Base-by-base conservation (phyloP, 2,888 invertebrate species). In the Diaprepes abbreviatus region DNA sequence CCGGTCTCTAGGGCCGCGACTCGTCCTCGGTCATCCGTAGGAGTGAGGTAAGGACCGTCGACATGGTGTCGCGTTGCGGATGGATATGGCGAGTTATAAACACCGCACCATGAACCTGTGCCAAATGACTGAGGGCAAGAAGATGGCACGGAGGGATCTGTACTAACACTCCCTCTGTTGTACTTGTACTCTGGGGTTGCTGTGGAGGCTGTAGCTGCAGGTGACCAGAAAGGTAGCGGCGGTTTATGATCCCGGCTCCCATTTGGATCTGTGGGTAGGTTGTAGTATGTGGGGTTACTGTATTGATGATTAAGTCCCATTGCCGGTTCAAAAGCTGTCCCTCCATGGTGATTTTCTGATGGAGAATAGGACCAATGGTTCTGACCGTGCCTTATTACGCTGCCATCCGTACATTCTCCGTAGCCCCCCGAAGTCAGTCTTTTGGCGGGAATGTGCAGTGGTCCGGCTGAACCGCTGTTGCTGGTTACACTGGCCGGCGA, bases 391-490 rank as follows among this genome's bases (percentile, higher is more conserved):
- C 93, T 87, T 80, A 93, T 93, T 79, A 93, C 93, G 48, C 92
- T 63, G 12, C 54, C 60, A 40, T 73, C 58, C 89, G 89, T 69
- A 88, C 81, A 85, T 75, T 82, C 85, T 73, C 86, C 88, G 77
- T 85, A 85, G 74, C 79, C 84, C 16, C 62, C 60, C 66, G 88
- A 84, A 21, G 86, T 85, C 67, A 88, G 85, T 81, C 94, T 88
- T 85, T 95, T 95, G 80, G 95, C 95, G 95, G 95, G 95, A 85
- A 95, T 95, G 87, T 95, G 95, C 74, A 95, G 88, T 70, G 92
- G 92, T 73, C 93, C 93, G 71, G 91, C 90, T 70, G 92, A 89
- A 82, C 90, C 90, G 81, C 90, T 88, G 83, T 88, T 88, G 80
- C 88, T 88, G 78, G 88, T 87, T 77, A 88, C 88, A 79, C 87